A percentile compares a stretch with the other conserved stretches of the same genome.
Evolutionary conservation across 2,888 invertebrate species (phyloP).

Genomic region (Brenthis hecate): DNA sequence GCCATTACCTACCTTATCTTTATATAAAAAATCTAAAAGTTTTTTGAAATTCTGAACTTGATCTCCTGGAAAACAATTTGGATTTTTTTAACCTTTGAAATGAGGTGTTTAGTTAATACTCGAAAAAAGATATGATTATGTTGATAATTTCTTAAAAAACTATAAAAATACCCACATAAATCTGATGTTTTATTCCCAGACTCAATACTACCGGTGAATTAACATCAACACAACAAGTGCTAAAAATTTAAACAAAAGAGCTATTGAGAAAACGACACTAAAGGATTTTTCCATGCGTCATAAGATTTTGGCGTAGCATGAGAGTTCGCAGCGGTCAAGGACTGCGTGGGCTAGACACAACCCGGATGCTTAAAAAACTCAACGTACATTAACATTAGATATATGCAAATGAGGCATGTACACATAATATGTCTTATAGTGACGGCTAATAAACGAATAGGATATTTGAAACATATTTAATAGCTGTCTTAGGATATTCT

Average conservation of each 20-base stretch:
- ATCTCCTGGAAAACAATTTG: no score
- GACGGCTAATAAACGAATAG: not conserved
- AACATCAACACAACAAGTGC: not conserved
- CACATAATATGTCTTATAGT: not conserved
- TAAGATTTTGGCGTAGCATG: slow-evolving; percentile 46
- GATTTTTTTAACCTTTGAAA: no score
- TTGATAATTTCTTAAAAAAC: no score
- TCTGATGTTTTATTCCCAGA: no score
- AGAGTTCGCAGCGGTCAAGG: slow-evolving; percentile 76
- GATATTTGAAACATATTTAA: not conserved
- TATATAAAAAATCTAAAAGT: no score
- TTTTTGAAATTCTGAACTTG: no score
- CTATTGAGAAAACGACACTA: slow-evolving; percentile 30
- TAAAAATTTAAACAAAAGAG: slow-evolving; percentile 27
- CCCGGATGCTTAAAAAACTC: slow-evolving; percentile 61
- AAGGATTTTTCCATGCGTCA: slow-evolving; percentile 43
- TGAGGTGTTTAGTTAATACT: no score
- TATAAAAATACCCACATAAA: no score
- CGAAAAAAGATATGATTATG: no score
- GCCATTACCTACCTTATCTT: no score
- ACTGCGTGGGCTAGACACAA: slow-evolving; percentile 70
- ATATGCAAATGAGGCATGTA: slow-evolving; percentile 18
- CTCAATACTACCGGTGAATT: not conserved
- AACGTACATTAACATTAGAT: slow-evolving; percentile 16
- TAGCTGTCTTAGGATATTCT: not conserved